Evolutionary conservation across 2,113 vertebrate genomes (phyloP), one percentile per base, ranked within the genome.

Genomic region (Bubalus kerabau): DNA sequence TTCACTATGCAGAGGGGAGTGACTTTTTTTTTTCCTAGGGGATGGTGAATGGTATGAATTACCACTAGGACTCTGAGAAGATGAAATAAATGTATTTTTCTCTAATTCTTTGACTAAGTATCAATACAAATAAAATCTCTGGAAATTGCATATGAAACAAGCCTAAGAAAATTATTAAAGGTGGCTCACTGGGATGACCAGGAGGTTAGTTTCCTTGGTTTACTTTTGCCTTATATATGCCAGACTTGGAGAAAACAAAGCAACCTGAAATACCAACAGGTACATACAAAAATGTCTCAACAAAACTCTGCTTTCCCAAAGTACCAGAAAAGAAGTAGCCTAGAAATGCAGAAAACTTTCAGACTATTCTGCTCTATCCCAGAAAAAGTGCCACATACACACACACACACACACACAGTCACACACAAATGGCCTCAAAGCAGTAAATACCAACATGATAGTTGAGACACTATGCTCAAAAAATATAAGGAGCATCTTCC

Each of bases 1-100:
- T 92, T 13, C 6, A 2, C n/a, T n/a, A 12, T 14, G 30, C 7
- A 30, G 8, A 36, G 7, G 2, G 2, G 8, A n/a, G 6, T 17
- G 8, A 36, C 12, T 10, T 40, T 54, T 89, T 54, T 89, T 54
- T 36, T 17, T 5, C n/a, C 21, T 46, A 32, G 3, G 3, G 46
- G 28, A 46, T 90, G 4, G 1, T 26, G 7, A 86, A 67, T 21
- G 23, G n/a, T 16, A 46, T 19, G 12, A 59, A 3, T 62, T 19
- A 40, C 15, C 17, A 82, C 15, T 6, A 84, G 8, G 14, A 21
- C 1, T 57, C 24, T 60, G 59, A 71, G 16, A 94, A 87, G 23
- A 74, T 74, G 12, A 67, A 64, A 64, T 57, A 60, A 9, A 24
- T 32, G 7, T 19, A 43, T 2, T 24, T 54, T 60, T 54, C 12